A percentile compares a stretch with the other conserved stretches of the same genome.
Evolutionary conservation across 2,113 vertebrate species (phyloP).

Genomic region (Sorex araneus): DNA sequence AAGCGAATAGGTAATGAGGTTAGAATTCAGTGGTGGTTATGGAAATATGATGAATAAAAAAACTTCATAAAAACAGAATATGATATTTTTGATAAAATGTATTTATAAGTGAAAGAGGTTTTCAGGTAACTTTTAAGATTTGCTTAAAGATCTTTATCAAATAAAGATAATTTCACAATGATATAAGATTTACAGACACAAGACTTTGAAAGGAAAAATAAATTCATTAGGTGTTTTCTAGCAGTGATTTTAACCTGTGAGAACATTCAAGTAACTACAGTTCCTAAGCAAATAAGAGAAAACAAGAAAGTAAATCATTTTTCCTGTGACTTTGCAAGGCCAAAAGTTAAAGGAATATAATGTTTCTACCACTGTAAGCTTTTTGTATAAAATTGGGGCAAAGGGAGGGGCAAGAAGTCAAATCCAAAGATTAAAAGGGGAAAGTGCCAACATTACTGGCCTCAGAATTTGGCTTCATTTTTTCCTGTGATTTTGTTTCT

Average conservation of each 20-base stretch:
- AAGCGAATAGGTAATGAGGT: background rate
- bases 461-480: background rate
- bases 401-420: background rate
- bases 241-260: constrained; percentile 4
- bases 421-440: background rate
- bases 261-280: background rate
- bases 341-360: background rate
- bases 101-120: background rate
- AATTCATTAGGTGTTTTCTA: background rate
- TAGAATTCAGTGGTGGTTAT: constrained; percentile 17
- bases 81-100: background rate
- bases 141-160: background rate
- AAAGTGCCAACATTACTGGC: background rate
- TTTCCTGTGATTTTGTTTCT: background rate
- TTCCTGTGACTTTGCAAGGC: background rate
- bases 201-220: background rate
- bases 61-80: background rate
- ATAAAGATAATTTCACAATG: constrained; percentile 20
- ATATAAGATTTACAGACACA: background rate
- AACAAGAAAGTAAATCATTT: background rate
- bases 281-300: background rate
- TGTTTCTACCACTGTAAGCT: background rate
- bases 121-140: background rate
- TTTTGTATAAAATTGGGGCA: background rate
- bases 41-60: constrained; percentile 6